Evolutionary conservation across 2,797 vertebrate genomes (phyloP).

Genomic region (Oophaga sylvatica): DNA sequence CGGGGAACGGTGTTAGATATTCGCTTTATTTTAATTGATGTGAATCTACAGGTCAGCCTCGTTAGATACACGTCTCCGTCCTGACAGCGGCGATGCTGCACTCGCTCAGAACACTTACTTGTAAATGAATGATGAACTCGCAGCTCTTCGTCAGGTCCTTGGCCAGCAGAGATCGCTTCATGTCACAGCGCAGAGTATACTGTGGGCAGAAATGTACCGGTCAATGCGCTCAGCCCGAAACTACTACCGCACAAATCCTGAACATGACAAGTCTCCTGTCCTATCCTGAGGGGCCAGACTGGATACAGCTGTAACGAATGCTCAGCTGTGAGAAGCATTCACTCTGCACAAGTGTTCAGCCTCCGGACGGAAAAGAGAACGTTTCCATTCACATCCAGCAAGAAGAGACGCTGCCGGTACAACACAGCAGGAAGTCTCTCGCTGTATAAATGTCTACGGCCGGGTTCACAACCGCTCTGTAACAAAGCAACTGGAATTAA

Average conservation of each 20-base stretch:
- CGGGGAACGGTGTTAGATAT: too few species aligned
- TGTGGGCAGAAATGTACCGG: constrained; percentile 62
- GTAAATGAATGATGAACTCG: constrained; percentile 93
- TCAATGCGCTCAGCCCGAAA: background rate
- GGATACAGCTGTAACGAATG: background rate
- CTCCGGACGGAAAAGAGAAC: background rate
- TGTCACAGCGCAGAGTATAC: constrained; percentile 94
- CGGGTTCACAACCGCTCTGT: too few species aligned
- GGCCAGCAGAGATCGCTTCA: constrained; percentile 90
- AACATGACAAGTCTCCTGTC: background rate
- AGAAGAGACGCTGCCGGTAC: background rate
- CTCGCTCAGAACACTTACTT: constrained; percentile 73
- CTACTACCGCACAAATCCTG: background rate
- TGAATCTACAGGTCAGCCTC: background rate
- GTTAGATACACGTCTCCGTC: background rate
- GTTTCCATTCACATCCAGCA: background rate
- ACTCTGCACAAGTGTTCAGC: background rate
- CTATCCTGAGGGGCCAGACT: background rate
- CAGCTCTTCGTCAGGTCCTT: constrained; percentile 94
- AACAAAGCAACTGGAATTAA: too few species aligned
- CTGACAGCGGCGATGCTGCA: background rate
- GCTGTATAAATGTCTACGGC: too few species aligned
- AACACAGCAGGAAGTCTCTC: too few species aligned
- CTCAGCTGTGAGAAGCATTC: background rate
- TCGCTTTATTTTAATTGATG: too few species aligned